Conservation (phyloP, 2,797 vertebrate genomes). For the Zenarchopterus dispar region DNA sequence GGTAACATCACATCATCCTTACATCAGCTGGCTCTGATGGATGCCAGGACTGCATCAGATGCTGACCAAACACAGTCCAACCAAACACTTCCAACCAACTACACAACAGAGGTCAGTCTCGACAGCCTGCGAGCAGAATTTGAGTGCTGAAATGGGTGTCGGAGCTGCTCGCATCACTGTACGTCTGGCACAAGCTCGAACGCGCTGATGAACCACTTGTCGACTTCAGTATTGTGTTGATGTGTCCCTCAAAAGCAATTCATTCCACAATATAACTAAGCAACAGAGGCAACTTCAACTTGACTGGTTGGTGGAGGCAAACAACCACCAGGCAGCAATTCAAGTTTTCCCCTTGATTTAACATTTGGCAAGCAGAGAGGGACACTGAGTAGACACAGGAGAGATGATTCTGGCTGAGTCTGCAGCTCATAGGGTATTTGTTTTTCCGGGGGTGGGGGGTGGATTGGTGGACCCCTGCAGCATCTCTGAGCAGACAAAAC, state of each 20-base stretch:
- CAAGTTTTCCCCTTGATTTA: slow-evolving; percentile 39
- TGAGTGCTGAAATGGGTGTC: neutral
- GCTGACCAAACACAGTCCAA: slow-evolving; percentile 46
- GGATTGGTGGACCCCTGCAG: slow-evolving; percentile 36
- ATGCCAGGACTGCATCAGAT: slow-evolving; percentile 35
- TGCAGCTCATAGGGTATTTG: slow-evolving; percentile 28
- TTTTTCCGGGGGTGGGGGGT: slow-evolving; percentile 38
- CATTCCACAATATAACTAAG: neutral
- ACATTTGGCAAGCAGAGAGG: slow-evolving; percentile 51
- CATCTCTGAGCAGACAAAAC: slow-evolving; percentile 31
- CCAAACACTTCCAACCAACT: slow-evolving; percentile 45
- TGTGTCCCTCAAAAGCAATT: neutral
- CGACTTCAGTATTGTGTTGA: too few relatives aligned
- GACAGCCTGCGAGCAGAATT: slow-evolving; percentile 14
- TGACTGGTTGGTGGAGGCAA: neutral
- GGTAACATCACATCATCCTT: slow-evolving; percentile 61
- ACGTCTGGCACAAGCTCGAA: too few relatives aligned
- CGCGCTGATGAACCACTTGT: too few relatives aligned
- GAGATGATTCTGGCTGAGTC: slow-evolving; percentile 42
- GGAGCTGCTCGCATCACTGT: too few relatives aligned
- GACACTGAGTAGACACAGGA: slow-evolving; percentile 37
- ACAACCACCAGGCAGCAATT: neutral
- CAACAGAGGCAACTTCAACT: neutral
- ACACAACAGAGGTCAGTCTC: slow-evolving; percentile 62
- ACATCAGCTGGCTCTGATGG: slow-evolving; percentile 66